phyloP scores from a whole-genome alignment of 2,888 invertebrate species.

The Eupithecia pulchellata region DNA sequence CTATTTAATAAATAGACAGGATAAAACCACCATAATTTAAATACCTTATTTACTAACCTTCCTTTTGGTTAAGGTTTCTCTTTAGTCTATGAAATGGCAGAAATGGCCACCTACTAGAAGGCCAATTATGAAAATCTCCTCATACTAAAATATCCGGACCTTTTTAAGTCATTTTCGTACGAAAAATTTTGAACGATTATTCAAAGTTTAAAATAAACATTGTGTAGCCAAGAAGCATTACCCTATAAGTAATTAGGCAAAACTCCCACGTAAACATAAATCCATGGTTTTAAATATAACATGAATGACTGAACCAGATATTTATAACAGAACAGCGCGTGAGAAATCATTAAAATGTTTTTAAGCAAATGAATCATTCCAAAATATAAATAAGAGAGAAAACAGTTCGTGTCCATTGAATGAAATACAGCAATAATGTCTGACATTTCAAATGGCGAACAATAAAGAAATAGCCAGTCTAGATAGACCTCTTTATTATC shows the following conservation, averaged over 20 bases:
- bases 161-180: not conserved
- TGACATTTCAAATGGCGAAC: conserved; percentile 42
- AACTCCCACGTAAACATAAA: conserved; percentile 7
- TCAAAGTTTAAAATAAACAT: conserved; percentile 1
- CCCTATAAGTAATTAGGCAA: not conserved
- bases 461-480: conserved; percentile 44
- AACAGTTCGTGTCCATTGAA: conserved; percentile 8
- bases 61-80: no score
- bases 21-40: no score
- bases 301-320: conserved; percentile 4
- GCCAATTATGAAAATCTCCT: not conserved
- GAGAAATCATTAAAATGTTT: conserved; percentile 3
- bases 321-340: not conserved
- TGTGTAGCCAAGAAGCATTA: not conserved
- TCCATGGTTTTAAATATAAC: conserved; percentile 10
- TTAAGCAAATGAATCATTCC: conserved; percentile 3
- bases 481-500: conserved; percentile 30
- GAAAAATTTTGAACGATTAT: not conserved
- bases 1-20: no score
- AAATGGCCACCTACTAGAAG: not conserved
- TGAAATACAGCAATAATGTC: conserved; percentile 39
- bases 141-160: not conserved
- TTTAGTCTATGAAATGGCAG: not conserved
- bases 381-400: conserved; percentile 11
- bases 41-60: no score